phyloP scores from a whole-genome alignment of 2,797 vertebrate species.

The Myripristis murdjan region DNA sequence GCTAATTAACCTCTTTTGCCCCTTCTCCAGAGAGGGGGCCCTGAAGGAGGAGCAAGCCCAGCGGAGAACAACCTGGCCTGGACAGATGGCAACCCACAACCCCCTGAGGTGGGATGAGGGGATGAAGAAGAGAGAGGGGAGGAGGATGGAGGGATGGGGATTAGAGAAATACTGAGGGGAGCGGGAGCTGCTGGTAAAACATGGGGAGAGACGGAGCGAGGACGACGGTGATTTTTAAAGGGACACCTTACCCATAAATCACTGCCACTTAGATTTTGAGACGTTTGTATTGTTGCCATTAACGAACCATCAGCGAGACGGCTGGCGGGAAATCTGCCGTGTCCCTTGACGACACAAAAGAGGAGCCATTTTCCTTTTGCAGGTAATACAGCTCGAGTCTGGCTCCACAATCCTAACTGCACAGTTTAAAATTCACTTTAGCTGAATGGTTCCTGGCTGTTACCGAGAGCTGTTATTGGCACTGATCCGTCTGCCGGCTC shows the following conservation, averaged over 20 bases:
- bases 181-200: neutral
- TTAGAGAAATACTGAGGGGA: neutral
- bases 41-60: constrained; percentile 46
- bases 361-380: no score
- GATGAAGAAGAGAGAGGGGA: neutral
- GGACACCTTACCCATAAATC: neutral
- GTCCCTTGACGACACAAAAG: no score
- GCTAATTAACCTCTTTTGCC: constrained; percentile 71
- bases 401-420: no score
- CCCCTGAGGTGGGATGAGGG: constrained; percentile 21
- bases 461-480: no score
- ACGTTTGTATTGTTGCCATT: neutral
- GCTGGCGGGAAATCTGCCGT: no score
- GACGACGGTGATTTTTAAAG: constrained; percentile 8
- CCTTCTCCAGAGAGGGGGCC: constrained; percentile 36
- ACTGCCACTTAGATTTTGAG: neutral
- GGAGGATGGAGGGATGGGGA: neutral
- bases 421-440: no score
- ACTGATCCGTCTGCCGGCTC: no score
- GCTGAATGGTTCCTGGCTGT: no score
- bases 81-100: constrained; percentile 58
- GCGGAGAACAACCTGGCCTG: constrained; percentile 56
- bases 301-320: no score
- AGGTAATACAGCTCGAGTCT: no score
- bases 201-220: neutral